These are phyloP conservation scores for Tribolium castaneum DNA, from an alignment of 1,140 invertebrate genomes.

Conservation along the genomic window DNA sequence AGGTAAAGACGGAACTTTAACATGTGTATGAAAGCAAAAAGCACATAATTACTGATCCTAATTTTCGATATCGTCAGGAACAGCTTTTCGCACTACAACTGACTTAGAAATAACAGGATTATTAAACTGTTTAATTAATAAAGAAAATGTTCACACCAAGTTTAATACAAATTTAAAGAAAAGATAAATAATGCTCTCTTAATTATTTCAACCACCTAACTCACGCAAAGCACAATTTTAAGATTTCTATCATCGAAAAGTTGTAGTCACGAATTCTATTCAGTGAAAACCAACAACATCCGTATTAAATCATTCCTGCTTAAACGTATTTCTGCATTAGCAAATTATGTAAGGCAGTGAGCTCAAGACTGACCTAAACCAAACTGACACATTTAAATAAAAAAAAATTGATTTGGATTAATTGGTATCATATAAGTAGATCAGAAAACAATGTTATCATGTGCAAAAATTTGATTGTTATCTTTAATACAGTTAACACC, in stretches of 20 bases:
- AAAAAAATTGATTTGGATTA: too few species aligned
- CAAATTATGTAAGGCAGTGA: not conserved
- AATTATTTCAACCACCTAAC: conserved; percentile 22
- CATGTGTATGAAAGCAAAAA: not conserved
- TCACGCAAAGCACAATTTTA: conserved; percentile 24
- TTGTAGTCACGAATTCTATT: conserved; percentile 35
- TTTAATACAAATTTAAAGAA: conserved; percentile 15
- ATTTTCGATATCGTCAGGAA: not conserved
- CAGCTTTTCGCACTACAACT: not conserved
- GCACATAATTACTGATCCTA: not conserved
- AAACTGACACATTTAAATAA: too few species aligned
- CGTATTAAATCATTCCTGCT: conserved; percentile 4
- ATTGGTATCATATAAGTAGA: too few species aligned
- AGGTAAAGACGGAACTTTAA: not conserved
- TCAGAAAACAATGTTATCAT: too few species aligned
- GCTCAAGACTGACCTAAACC: too few species aligned
- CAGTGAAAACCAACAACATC: conserved; percentile 4
- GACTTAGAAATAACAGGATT: not conserved
- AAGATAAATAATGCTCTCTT: conserved; percentile 23
- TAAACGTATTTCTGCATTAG: not conserved
- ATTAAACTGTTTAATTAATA: not conserved
- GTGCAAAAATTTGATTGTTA: too few species aligned
- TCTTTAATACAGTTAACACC: too few species aligned
- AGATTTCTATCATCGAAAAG: conserved; percentile 24
- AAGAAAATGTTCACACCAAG: not conserved